Percentiles rank a stretch among this genome's conserved stretches.
These are phyloP conservation scores for Triops longicaudatus DNA, from an alignment of 1,140 invertebrate genomes.

Conservation along the genomic window DNA sequence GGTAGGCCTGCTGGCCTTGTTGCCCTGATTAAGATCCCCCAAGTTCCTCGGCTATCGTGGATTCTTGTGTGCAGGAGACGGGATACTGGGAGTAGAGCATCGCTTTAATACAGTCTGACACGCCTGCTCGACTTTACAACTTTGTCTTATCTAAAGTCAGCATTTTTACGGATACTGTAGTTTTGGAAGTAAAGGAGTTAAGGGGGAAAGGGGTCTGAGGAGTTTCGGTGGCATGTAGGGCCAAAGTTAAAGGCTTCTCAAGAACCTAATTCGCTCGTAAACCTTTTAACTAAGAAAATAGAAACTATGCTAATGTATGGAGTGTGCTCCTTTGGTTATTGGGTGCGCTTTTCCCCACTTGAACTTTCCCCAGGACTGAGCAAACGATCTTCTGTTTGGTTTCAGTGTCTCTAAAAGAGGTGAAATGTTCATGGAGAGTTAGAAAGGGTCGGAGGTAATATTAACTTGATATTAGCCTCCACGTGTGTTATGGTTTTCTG, in stretches of 20 bases:
- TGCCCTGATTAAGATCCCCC: not conserved
- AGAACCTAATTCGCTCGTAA: not conserved
- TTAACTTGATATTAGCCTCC: not conserved
- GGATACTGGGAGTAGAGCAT: not conserved
- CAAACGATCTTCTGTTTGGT: not conserved
- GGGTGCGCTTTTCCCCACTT: not conserved
- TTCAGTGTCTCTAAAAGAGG: not conserved
- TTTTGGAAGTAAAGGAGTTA: not conserved
- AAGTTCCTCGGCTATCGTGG: not conserved
- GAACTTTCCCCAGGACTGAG: not conserved
- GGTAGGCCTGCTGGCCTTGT: not conserved
- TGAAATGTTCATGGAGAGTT: not conserved
- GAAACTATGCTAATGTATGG: slow-evolving; percentile 11
- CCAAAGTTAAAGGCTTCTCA: not conserved
- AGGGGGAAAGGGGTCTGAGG: not conserved
- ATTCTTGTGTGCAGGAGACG: not conserved
- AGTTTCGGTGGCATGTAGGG: not conserved
- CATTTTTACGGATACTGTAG: not conserved
- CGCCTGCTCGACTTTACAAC: not conserved
- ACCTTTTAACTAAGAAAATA: not conserved
- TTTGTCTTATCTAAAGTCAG: not conserved
- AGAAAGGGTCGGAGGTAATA: not conserved
- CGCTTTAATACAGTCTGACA: not conserved
- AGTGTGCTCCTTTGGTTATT: not conserved
- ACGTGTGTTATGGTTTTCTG: not conserved